Base-by-base conservation (phyloP, 23 tunicate genomes). In the Clavelina lepadiformis region DNA sequence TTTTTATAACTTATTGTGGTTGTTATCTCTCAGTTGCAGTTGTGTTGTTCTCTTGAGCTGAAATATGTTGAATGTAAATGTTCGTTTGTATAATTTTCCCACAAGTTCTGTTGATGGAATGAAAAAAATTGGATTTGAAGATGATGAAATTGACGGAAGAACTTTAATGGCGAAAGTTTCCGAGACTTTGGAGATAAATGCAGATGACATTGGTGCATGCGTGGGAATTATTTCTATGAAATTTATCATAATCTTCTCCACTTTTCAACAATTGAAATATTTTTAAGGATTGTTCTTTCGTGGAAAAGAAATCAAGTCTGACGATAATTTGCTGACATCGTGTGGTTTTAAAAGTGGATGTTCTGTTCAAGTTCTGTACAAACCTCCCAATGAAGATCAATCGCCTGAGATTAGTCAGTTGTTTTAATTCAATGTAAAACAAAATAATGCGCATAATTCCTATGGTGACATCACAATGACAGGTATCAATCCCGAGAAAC, bases 51-150 rank as follows among this genome's bases (percentile, higher is more conserved):
- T 41, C 49, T 41, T 41, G 49, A 41, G 11, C 15, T 41, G 49
- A 41, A 41, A 41, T 41, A 15, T 41, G 15, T 15, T 41, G 15
- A 41, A 46, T 28, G 34, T 66, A 45, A 66, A 28, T 4, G 28
- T 66, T 3, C 33, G 57, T 3, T 46, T 66, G 57, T 66, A 66
- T 46, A 23, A 66, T 66, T 66, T 66, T 46, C 57, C 72, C 28
- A 46, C 72, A 45, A 66, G 47, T 28, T 5, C 19, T 21, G 57
- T 25, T 8, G 34, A 13, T 35, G 68, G 68, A 6, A 21, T 63
- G 25, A 50, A 63, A 35, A 36, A 50, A 34, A 34, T 63, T 3
- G 27, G 18, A 3, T 63, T 25, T 37, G 34, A 66, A 46, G 72
- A 66, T 3, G 3, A 5, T 22, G 72, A 66, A 21, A 46, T 66